These are phyloP conservation scores for Diadumene lineata DNA, from an alignment of 92 coral and sea anemone genomes.

Conservation along the genomic window DNA sequence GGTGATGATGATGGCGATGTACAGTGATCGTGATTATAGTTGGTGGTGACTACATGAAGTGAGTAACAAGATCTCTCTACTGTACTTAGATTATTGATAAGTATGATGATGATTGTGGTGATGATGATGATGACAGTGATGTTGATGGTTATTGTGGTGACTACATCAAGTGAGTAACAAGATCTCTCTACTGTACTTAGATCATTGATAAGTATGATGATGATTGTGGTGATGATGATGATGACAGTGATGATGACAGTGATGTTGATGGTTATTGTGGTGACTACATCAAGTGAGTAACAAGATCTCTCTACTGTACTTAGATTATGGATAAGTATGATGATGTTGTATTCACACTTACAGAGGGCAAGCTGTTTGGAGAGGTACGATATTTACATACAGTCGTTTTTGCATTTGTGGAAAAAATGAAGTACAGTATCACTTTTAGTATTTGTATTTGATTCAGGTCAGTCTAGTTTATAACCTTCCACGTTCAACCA, in stretches of 20 bases:
- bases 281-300: background rate
- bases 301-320: background rate
- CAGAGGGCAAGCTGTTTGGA: slow-evolving; percentile 77
- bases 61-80: too few relatives aligned
- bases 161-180: too few relatives aligned
- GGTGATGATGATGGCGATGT: too few relatives aligned
- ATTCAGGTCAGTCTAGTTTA: slow-evolving; percentile 74
- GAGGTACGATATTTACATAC: slow-evolving; percentile 57
- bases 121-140: too few relatives aligned
- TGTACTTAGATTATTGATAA: too few relatives aligned
- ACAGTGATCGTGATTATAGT: background rate
- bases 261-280: background rate
- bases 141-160: too few relatives aligned
- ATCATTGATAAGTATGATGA: too few relatives aligned
- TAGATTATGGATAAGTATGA: slow-evolving; percentile 64
- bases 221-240: too few relatives aligned
- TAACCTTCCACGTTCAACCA: slow-evolving; percentile 71
- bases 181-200: too few relatives aligned
- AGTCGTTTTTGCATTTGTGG: background rate
- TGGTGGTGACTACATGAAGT: too few relatives aligned
- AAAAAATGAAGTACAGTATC: background rate
- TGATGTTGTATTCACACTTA: slow-evolving; percentile 56
- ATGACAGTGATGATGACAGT: background rate
- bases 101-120: too few relatives aligned
- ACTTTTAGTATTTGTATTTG: background rate